phyloP scores from a whole-genome alignment of 2,113 vertebrate genomes.

The Lasiurus borealis region DNA sequence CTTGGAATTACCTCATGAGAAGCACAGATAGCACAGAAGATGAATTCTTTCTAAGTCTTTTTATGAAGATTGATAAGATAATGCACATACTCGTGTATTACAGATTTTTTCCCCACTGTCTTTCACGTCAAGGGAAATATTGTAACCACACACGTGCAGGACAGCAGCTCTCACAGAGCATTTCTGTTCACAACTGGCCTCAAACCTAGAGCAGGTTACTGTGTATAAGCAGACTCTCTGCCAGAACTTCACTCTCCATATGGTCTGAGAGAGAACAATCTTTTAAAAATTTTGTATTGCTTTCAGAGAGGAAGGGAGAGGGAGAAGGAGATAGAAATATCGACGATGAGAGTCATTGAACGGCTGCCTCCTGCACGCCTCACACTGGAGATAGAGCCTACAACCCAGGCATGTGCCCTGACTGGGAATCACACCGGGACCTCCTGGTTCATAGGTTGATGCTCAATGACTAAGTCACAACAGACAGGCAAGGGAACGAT shows the following conservation, averaged over 20 bases:
- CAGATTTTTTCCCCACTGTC: neutral
- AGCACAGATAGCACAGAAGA: neutral
- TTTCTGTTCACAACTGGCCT: neutral
- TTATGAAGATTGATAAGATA: neutral
- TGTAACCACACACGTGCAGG: neutral
- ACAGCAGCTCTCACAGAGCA: neutral
- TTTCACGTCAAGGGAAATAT: neutral
- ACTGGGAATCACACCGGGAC: no score
- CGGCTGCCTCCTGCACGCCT: no score
- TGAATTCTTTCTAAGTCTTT: neutral
- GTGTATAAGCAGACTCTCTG: neutral
- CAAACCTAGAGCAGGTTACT: neutral
- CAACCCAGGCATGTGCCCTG: no score
- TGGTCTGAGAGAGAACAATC: neutral
- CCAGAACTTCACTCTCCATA: constrained; percentile 29
- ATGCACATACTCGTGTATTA: neutral
- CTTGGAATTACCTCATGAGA: neutral
- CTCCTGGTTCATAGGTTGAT: no score
- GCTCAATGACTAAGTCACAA: no score
- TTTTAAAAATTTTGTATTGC: no score
- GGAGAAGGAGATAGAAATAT: no score
- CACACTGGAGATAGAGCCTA: no score
- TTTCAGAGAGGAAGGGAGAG: no score
- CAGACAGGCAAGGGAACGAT: neutral
- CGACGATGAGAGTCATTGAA: no score